Percentiles rank a stretch among this genome's conserved stretches.
These are phyloP conservation scores for Aphidius colemani DNA, from an alignment of 2,888 invertebrate genomes.

Conservation along the genomic window DNA sequence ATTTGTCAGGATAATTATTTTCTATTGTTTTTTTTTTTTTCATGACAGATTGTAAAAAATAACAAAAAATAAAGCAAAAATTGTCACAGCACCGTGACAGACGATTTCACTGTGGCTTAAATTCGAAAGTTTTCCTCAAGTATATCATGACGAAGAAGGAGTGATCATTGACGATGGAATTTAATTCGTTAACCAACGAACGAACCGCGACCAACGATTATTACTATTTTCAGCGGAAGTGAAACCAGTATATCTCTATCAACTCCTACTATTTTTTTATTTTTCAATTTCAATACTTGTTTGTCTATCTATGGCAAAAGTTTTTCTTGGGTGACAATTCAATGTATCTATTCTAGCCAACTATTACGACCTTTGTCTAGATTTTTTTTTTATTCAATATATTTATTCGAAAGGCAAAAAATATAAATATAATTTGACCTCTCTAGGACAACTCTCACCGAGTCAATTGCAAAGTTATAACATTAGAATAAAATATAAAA, in stretches of 20 bases:
- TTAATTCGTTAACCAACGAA: conserved; percentile 38
- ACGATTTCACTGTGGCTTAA: conserved; percentile 41
- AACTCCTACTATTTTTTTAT: background rate
- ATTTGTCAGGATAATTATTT: background rate
- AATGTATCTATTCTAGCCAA: background rate
- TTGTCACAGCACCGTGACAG: conserved; percentile 40
- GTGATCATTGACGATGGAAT: conserved; percentile 30
- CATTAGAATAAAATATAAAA: background rate
- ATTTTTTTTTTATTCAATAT: background rate
- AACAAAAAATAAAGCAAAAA: conserved; percentile 4
- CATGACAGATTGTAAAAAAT: background rate
- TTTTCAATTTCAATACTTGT: conserved; percentile 16
- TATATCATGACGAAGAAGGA: background rate
- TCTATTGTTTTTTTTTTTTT: background rate
- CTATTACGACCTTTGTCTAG: conserved; percentile 22
- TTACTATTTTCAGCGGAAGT: conserved; percentile 44
- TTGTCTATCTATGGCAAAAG: conserved; percentile 15
- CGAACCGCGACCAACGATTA: conserved; percentile 35
- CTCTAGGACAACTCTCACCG: background rate
- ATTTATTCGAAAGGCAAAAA: background rate
- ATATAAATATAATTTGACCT: conserved; percentile 3
- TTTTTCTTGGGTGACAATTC: conserved; percentile 21
- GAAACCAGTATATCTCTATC: conserved; percentile 36
- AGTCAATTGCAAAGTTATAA: background rate
- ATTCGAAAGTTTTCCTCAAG: conserved; percentile 46